Percentiles rank a stretch among this genome's conserved stretches.
Conservation (phyloP, 1,140 invertebrate genomes). For the Bursaphelenchus mucronatus region DNA sequence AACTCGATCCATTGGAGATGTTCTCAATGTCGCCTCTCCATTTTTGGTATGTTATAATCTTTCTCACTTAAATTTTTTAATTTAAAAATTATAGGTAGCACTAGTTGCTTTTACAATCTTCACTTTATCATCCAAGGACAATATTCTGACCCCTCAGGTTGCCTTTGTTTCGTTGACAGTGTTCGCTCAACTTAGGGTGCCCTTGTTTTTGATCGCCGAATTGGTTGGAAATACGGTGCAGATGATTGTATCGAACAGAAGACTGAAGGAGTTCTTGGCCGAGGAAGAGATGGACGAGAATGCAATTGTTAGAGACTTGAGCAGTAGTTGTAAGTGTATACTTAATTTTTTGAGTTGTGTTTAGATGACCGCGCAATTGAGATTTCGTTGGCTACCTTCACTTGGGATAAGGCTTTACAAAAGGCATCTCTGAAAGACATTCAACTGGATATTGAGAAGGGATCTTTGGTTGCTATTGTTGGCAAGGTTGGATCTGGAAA, state of each 20-base stretch:
- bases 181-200: conserved; percentile 94
- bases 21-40: conserved; percentile 46
- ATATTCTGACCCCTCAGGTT: conserved; percentile 64
- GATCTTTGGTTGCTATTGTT: conserved; percentile 69
- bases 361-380: conserved; percentile 13
- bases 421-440: conserved; percentile 33
- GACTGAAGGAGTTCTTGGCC: conserved; percentile 52
- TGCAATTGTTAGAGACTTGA: conserved; percentile 25
- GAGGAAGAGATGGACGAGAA: conserved; percentile 53
- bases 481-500: conserved; percentile 68
- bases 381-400: conserved; percentile 4
- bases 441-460: conserved; percentile 55
- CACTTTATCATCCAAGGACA: conserved; percentile 60
- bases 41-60: conserved; percentile 43
- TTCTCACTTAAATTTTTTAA: conserved; percentile 20
- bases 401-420: conserved; percentile 1
- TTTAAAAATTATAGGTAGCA: conserved; percentile 31
- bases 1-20: conserved; percentile 19
- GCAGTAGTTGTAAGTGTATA: conserved; percentile 1
- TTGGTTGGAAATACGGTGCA: conserved; percentile 65
- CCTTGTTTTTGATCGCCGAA: conserved; percentile 66
- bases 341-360: background rate
- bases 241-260: conserved; percentile 52
- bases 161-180: conserved; percentile 89
- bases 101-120: conserved; percentile 61